Conservation (phyloP, 2,888 invertebrate genomes). For the Drosophila austrosaltans region DNA sequence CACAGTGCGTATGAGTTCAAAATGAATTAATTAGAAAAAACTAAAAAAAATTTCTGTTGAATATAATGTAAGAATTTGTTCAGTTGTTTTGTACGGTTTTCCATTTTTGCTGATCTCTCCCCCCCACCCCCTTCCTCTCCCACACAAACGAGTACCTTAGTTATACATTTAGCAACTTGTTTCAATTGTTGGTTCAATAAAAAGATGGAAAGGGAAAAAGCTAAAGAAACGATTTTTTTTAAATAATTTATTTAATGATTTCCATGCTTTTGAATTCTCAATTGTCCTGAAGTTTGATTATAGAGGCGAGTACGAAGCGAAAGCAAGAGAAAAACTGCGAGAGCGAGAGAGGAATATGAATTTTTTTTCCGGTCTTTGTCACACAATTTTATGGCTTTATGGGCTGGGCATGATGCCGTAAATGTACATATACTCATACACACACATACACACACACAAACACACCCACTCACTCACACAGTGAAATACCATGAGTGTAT, state of each 20-base stretch:
- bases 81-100: conserved; percentile 7
- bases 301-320: neutral
- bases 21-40: neutral
- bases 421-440: neutral
- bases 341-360: neutral
- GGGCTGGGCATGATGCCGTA: neutral
- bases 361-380: conserved; percentile 44
- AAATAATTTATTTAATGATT: conserved; percentile 36
- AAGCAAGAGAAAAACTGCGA: neutral
- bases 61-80: conserved; percentile 14
- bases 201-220: conserved; percentile 15
- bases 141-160: too few species aligned
- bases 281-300: conserved; percentile 52
- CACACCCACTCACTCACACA: neutral
- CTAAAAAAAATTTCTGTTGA: neutral
- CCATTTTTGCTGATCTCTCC: neutral
- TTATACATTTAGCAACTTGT: too few species aligned
- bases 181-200: conserved; percentile 35
- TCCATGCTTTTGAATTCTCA: conserved; percentile 51
- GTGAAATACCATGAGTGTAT: neutral
- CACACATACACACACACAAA: neutral
- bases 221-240: neutral
- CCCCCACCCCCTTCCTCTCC: neutral
- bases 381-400: conserved; percentile 31
- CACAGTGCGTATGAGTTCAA: neutral